Evolutionary conservation across 2,113 vertebrate genomes (phyloP), one percentile per base, ranked within the genome.

Genomic region (Macaca mulatta): DNA sequence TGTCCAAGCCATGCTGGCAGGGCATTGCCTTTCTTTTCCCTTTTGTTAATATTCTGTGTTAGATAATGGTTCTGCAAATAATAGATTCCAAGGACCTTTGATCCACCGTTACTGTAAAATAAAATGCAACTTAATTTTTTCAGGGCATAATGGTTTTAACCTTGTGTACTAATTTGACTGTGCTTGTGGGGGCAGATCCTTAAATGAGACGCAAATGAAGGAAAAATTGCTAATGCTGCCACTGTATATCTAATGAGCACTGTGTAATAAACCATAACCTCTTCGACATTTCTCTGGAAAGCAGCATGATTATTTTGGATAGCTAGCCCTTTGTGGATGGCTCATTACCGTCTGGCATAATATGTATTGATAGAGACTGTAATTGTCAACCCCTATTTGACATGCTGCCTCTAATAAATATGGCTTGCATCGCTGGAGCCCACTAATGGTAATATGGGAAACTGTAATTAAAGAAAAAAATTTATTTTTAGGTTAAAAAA

Each of bases 371-470:
- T 99, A 99, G 99, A 99, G 99, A 99, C 98, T 98, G 98, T 99
- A 99, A 99, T 99, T 99, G 99, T 99, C 99, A 99, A 99, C 99
- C 99, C 99, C 99, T 99, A 99, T 99, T 99, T 99, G 99, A 99
- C 99, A 99, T 99, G 98, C 99, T 99, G 99, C 99, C 99, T 99
- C 99, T 99, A 99, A 99, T 99, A 99, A 99, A 99, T 99, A 99
- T 98, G 99, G 98, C 98, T 99, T 98, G 99, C 99, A 99, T 99
- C 98, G 96, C 98, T 99, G 98, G 98, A 98, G 98, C 98, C 98
- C 98, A 98, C 99, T 99, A 98, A 99, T 99, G 98, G 98, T 98
- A 99, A 97, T 97, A 97, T 96, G 93, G 97, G 98, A 98, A 99
- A 98, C 96, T 97, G 70, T 99, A 98, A 99, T 98, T 98, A 98